phyloP scores from a whole-genome alignment of 2,113 vertebrate genomes.

The Callipepla californica region DNA sequence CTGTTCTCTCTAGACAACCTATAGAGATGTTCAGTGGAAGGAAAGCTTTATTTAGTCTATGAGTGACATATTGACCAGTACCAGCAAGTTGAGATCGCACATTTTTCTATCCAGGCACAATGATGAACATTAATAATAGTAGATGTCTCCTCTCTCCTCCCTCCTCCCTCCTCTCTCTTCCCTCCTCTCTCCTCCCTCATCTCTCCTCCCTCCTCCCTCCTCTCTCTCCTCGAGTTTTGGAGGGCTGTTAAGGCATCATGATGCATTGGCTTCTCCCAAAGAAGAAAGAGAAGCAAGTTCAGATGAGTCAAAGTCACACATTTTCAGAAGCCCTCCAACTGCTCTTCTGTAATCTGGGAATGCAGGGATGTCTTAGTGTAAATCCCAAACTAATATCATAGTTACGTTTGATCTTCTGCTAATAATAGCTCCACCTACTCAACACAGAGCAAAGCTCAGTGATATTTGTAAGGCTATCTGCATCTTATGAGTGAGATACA shows the following conservation, averaged over 20 bases:
- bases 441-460: conserved; percentile 7
- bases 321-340: conserved; percentile 63
- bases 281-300: neutral
- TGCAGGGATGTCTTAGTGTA: neutral
- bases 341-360: conserved; percentile 42
- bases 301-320: neutral
- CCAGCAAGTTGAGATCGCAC: neutral
- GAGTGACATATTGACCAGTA: neutral
- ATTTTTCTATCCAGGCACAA: neutral
- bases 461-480: conserved; percentile 44
- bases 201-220: too few species aligned
- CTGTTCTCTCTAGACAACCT: neutral
- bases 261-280: neutral
- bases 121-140: neutral
- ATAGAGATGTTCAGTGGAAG: neutral
- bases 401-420: conserved; percentile 35
- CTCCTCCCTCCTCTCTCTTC: too few species aligned
- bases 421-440: conserved; percentile 59
- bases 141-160: accelerated
- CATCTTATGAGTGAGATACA: neutral
- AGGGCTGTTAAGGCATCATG: neutral
- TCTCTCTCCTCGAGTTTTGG: neutral
- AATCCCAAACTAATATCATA: conserved; percentile 54
- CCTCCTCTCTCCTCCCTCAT: accelerated
- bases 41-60: conserved; percentile 9